Percentiles rank a stretch among this genome's conserved stretches.
These are phyloP conservation scores for Orycteropus afer DNA, from an alignment of 2,113 vertebrate species.

Conservation along the genomic window DNA sequence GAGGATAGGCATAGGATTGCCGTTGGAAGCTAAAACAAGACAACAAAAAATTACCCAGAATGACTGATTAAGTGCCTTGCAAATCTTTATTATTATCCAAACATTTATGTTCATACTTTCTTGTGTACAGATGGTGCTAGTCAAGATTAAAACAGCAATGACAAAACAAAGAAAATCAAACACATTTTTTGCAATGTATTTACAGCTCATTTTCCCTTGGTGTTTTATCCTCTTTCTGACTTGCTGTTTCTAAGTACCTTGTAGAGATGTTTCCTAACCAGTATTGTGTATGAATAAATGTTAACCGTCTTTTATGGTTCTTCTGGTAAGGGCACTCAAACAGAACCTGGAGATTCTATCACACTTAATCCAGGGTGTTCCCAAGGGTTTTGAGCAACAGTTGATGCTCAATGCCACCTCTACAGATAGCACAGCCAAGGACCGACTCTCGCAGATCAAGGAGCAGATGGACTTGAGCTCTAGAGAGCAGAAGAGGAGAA, in stretches of 20 bases:
- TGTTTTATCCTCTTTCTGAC: slow-evolving; percentile 89
- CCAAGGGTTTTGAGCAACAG: background rate
- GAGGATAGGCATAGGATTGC: slow-evolving; percentile 78
- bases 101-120: slow-evolving; percentile 89
- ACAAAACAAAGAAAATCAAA: slow-evolving; percentile 41
- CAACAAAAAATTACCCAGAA: slow-evolving; percentile 81
- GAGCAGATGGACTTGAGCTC: rapidly evolving
- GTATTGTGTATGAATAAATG: slow-evolving; percentile 91
- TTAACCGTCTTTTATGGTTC: slow-evolving; percentile 88
- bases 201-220: slow-evolving; percentile 87
- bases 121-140: slow-evolving; percentile 95
- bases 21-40: slow-evolving; percentile 78
- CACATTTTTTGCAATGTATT: slow-evolving; percentile 85
- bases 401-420: rapidly evolving
- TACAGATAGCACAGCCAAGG: background rate
- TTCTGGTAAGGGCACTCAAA: slow-evolving; percentile 89
- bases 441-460: background rate
- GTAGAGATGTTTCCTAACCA: slow-evolving; percentile 91
- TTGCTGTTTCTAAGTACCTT: slow-evolving; percentile 91
- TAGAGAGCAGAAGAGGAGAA: rapidly evolving
- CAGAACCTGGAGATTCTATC: slow-evolving; percentile 27
- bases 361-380: background rate
- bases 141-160: slow-evolving; percentile 80
- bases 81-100: slow-evolving; percentile 90
- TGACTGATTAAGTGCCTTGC: slow-evolving; percentile 96